Evolutionary conservation across 2,113 vertebrate species (phyloP), one percentile per base, ranked within the genome.

Genomic region (Phylloscopus whistleri): DNA sequence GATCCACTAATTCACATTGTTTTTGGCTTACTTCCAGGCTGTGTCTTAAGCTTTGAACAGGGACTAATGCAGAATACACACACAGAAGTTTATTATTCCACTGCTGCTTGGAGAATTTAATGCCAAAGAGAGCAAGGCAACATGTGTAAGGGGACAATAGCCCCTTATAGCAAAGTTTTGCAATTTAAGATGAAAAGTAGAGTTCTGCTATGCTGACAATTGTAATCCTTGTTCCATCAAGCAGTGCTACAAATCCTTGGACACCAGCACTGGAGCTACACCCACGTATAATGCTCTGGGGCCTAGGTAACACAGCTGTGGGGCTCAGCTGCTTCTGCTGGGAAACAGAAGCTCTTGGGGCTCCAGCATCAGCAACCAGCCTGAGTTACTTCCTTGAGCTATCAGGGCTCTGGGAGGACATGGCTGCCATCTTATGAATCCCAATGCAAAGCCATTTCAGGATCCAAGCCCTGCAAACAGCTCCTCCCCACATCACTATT

Each of bases 21-120:
- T 74, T 90, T 76, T 88, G 79, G 75, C 72, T 92, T 64, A 46
- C 55, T 94, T 92, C 83, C 88, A 94, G 62, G 13, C 41, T 92
- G 18, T 11, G 55, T 49, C 76, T 80, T 80, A 58, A 80, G 67
- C 63, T 77, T 16, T 58, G 72, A 93, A 66, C 14, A 89, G 44
- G 44, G 33, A 35, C 62, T 85, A 72, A 73, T 11, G n/a, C 46
- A 93, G 88, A 91, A 83, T 46, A 77, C 67, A 66, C 56, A 90
- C 49, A 79, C 41, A 80, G 26, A 56, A 76, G 58, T 83, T 93
- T 90, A 85, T 93, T 95, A 88, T 90, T 94, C 44, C 26, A 52
- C n/a, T 26, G 59, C 59, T 86, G 72, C 75, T 83, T 3, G 0
- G 82, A 90, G 79, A 84, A 93, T 83, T 90, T 77, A 69, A 66